Evolutionary conservation across 2,797 vertebrate species (phyloP), one percentile per base, ranked within the genome.

Genomic region (Clarias pachynema): DNA sequence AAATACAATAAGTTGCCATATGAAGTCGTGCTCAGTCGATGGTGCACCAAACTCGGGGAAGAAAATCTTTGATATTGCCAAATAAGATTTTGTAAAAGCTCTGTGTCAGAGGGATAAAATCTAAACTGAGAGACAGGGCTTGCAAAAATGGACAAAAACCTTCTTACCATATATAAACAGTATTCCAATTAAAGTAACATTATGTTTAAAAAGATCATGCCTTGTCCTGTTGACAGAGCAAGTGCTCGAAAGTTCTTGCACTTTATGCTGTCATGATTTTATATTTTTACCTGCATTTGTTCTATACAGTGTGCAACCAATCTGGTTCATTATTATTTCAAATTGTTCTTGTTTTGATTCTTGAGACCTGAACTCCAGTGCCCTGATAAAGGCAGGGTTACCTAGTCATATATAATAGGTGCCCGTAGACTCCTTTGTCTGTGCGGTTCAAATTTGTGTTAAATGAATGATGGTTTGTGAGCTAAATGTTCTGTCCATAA

Each of bases 401-500:
- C 59, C n/a, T 79, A 18, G 37, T 79, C 40, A 65, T 68, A 65
- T 68, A 14, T 26, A 26, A 66, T 18, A 2, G n/a, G 9, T 65
- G 16, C 37, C 79, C 53, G 16, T 31, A 66, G 79, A 53, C 79
- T 65, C 62, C 62, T 66, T 29, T 66, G 14, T 79, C 53, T 31
- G 26, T 77, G 20, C 20, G 16, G 26, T n/a, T 79, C 10, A 79
- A 40, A 62, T 62, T 53, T 81, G 78, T 79, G 62, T 80, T 80
- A 62, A 62, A 14, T 79, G 59, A 79, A 62, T 26, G 59, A 79
- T 62, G 18, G 62, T 6, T 44, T 34, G 9, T 77, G 14, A 40
- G 12, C 14, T 40, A 37, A 14, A 78, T 60, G 15, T 79, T n/a
- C 8, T 79, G 24, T 5, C 75, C 57, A n/a, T 49, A 7, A 8